Evolutionary conservation across 2,888 invertebrate species (phyloP).

Genomic region (Macaria notata): DNA sequence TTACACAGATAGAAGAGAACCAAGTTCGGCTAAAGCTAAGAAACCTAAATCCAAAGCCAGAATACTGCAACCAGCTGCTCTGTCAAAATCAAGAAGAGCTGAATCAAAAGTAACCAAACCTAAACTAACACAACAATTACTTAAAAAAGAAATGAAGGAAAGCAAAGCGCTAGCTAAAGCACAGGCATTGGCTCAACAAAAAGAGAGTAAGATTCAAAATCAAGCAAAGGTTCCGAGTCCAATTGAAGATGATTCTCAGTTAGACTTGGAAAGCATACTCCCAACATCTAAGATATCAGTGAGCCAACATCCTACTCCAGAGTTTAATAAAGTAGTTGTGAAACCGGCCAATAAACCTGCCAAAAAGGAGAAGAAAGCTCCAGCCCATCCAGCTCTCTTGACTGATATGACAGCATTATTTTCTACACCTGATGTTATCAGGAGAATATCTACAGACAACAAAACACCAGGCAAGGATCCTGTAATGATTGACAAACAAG

Average conservation of each 20-base stretch:
- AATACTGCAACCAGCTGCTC: conserved; percentile 50
- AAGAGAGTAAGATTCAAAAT: conserved; percentile 8
- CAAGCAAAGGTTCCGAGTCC: conserved; percentile 10
- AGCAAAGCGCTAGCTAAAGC: conserved; percentile 55
- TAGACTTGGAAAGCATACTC: conserved; percentile 53
- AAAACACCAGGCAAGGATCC: conserved; percentile 75
- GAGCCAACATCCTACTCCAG: conserved; percentile 33
- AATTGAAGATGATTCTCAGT: conserved; percentile 39
- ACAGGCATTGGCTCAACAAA: background rate
- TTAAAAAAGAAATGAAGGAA: conserved; percentile 65
- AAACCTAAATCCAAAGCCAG: conserved; percentile 66
- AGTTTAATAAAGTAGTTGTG: conserved; percentile 62
- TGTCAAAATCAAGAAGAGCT: conserved; percentile 49
- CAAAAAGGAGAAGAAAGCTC: conserved; percentile 82
- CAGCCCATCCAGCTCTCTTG: conserved; percentile 79
- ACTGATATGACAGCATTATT: conserved; percentile 87
- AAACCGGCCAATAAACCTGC: conserved; percentile 67
- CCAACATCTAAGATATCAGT: conserved; percentile 49
- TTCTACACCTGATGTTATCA: conserved; percentile 90
- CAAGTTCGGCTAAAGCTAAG: conserved; percentile 53
- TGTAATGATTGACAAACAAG: conserved; percentile 43
- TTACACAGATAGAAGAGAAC: conserved; percentile 76
- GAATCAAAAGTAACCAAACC: conserved; percentile 56
- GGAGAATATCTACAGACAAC: conserved; percentile 83
- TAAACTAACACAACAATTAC: conserved; percentile 56